These are phyloP conservation scores for Drosophila eugracilis DNA, from an alignment of 1,140 invertebrate genomes.

Conservation along the genomic window DNA sequence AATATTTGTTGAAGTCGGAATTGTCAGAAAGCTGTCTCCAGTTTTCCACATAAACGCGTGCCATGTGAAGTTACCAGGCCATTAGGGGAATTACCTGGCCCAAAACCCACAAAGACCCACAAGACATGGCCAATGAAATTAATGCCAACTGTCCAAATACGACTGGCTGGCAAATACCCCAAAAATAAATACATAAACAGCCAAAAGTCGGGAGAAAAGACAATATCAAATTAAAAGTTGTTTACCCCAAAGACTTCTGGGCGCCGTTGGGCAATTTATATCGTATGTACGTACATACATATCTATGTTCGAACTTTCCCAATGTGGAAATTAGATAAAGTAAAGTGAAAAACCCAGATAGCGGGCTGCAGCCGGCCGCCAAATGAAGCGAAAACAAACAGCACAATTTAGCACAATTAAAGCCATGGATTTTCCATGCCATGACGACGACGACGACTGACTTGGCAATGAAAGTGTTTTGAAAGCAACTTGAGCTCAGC, in stretches of 20 bases:
- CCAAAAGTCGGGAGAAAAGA: constrained; percentile 3
- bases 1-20: constrained; percentile 19
- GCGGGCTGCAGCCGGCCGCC: constrained; percentile 26
- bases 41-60: constrained; percentile 31
- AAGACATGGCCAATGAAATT: constrained; percentile 15
- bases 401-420: constrained; percentile 72
- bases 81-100: constrained; percentile 57
- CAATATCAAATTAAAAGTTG: constrained; percentile 50
- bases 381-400: constrained; percentile 58
- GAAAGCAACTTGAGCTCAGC: constrained; percentile 38
- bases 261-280: constrained; percentile 27
- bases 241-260: constrained; percentile 50
- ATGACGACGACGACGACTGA: constrained; percentile 37
- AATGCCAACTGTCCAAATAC: constrained; percentile 68
- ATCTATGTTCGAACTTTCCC: constrained; percentile 35
- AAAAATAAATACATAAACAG: constrained; percentile 39
- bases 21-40: constrained; percentile 16
- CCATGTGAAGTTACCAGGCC: constrained; percentile 56
- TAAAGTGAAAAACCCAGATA: constrained; percentile 53
- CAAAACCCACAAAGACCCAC: constrained; percentile 36
- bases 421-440: constrained; percentile 67
- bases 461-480: constrained; percentile 74
- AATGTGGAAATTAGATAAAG: constrained; percentile 45
- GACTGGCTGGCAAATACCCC: constrained; percentile 16
- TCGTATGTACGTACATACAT: not conserved